These are phyloP conservation scores for Megalopta genalis DNA, from an alignment of 1,140 invertebrate species.

Conservation along the genomic window DNA sequence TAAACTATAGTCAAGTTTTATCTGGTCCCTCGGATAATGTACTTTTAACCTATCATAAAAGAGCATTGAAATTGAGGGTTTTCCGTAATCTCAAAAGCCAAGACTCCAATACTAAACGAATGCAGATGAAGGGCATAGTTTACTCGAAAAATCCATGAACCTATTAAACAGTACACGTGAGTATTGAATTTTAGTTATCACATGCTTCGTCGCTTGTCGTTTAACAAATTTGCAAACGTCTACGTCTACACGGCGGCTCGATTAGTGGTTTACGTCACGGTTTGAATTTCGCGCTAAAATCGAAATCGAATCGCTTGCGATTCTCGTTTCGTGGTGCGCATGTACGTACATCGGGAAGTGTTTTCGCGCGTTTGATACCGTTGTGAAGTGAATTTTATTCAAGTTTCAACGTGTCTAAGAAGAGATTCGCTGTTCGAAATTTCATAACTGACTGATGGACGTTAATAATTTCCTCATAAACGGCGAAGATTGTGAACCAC, in stretches of 20 bases:
- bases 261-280: not conserved
- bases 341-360: not conserved
- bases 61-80: no score
- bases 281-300: constrained; percentile 19
- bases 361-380: not conserved
- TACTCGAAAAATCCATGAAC: no score
- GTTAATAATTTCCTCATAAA: not conserved
- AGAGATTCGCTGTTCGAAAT: not conserved
- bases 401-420: not conserved
- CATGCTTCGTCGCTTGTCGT: constrained; percentile 36
- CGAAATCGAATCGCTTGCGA: not conserved
- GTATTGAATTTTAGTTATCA: constrained; percentile 23
- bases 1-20: no score
- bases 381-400: not conserved
- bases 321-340: not conserved
- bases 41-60: no score
- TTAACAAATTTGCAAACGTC: constrained; percentile 18
- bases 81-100: no score
- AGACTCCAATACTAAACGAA: no score
- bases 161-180: constrained; percentile 16
- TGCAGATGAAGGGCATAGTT: no score
- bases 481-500: not conserved
- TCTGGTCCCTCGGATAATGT: no score
- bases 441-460: no score
- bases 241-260: not conserved